A percentile compares a stretch with the other conserved stretches of the same genome.
Evolutionary conservation across 2,113 vertebrate genomes (phyloP).

Genomic region (Stomatorhinus ivindoensis): DNA sequence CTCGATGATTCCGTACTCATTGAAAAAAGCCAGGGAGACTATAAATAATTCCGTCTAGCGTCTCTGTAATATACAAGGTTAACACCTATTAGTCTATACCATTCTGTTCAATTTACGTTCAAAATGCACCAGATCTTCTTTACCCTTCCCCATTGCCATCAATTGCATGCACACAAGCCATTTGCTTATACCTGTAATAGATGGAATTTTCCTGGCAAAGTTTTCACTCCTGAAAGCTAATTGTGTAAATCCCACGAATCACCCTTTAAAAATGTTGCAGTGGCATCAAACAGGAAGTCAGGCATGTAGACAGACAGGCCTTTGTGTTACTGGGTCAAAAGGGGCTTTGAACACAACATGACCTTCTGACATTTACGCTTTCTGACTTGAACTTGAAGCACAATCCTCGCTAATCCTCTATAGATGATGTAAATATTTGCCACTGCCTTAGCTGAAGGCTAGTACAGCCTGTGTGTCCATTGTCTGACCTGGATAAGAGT

Average conservation of each 20-base stretch:
- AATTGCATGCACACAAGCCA: not conserved
- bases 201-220: not conserved
- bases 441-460: not conserved
- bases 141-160: not conserved
- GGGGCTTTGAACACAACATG: not conserved
- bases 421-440: not conserved
- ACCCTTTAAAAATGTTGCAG: not conserved
- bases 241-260: not conserved
- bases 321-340: not conserved
- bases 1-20: not conserved
- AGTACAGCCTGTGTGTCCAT: not conserved
- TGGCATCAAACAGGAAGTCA: not conserved
- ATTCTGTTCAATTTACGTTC: not conserved
- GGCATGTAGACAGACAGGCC: not conserved
- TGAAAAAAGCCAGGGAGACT: not conserved
- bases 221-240: not conserved
- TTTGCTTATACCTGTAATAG: not conserved
- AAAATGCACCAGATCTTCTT: not conserved
- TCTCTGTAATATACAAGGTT: not conserved
- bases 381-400: not conserved
- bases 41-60: not conserved
- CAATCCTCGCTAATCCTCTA: not conserved
- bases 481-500: not conserved
- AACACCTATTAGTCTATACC: not conserved
- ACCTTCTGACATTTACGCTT: not conserved